These are phyloP conservation scores for Onychomys torridus DNA, from an alignment of 2,797 vertebrate genomes.

Conservation along the genomic window DNA sequence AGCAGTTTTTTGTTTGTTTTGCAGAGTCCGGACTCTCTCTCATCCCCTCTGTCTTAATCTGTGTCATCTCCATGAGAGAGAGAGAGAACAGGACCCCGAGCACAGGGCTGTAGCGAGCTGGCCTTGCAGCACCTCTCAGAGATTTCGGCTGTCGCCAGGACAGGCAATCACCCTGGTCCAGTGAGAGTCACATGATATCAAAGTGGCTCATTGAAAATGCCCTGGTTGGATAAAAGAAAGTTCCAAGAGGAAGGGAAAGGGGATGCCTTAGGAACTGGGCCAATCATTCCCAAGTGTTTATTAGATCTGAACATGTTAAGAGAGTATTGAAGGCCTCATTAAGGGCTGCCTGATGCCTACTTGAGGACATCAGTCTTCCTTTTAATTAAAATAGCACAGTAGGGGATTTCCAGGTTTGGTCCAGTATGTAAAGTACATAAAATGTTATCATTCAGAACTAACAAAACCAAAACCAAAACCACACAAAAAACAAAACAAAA, in stretches of 20 bases:
- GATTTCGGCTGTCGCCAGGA: not conserved
- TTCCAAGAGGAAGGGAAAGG: not conserved
- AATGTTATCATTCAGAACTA: not conserved
- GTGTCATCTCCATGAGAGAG: not conserved
- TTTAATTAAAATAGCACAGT: constrained; percentile 58
- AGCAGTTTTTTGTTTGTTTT: not conserved
- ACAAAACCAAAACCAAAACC: not conserved
- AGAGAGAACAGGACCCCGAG: not conserved
- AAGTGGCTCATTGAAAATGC: not conserved
- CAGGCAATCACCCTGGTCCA: not conserved
- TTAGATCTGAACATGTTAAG: constrained; percentile 42
- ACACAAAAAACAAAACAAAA: not conserved
- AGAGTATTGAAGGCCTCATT: not conserved
- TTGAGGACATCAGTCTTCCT: constrained; percentile 21
- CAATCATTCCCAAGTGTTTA: constrained; percentile 16
- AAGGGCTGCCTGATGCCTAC: not conserved
- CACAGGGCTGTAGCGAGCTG: not conserved
- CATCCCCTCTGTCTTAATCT: not conserved
- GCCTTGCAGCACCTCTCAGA: not conserved
- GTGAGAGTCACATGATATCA: not conserved
- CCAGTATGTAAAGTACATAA: not conserved
- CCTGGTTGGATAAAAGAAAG: not conserved
- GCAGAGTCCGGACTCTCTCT: not conserved
- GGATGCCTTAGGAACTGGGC: not conserved
- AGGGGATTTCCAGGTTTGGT: not conserved